Conservation (phyloP, 2,888 invertebrate genomes). For the Clostera curtula region DNA sequence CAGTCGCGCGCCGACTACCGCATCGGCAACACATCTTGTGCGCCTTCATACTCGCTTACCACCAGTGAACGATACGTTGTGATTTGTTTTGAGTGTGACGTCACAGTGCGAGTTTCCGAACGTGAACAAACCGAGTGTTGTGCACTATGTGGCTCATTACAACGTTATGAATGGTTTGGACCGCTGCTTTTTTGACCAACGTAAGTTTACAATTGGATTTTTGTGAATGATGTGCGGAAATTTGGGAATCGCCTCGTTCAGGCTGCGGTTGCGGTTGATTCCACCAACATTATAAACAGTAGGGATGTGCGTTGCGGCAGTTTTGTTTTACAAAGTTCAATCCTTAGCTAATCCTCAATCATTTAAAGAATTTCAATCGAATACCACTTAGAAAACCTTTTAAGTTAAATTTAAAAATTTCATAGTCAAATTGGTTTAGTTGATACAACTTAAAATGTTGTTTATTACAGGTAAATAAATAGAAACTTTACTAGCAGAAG, state of each 20-base stretch:
- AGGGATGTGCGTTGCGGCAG: constrained; percentile 40
- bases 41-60: constrained; percentile 44
- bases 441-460: too few relatives aligned
- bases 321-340: constrained; percentile 50
- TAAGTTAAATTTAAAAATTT: too few relatives aligned
- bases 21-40: constrained; percentile 43
- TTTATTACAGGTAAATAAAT: too few relatives aligned
- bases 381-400: too few relatives aligned
- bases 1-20: constrained; percentile 72
- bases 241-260: constrained; percentile 43
- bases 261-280: constrained; percentile 49
- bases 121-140: constrained; percentile 55
- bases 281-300: constrained; percentile 46
- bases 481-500: too few relatives aligned
- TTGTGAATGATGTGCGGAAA: constrained; percentile 35
- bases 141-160: constrained; percentile 68
- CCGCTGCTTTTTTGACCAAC: constrained; percentile 75
- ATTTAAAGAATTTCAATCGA: too few relatives aligned
- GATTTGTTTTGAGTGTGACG: constrained; percentile 68
- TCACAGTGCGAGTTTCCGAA: constrained; percentile 55
- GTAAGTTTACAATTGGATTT: constrained; percentile 52
- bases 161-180: constrained; percentile 74
- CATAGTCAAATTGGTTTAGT: too few relatives aligned
- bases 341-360: too few relatives aligned
- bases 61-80: constrained; percentile 61